These are phyloP conservation scores for Pteropus rufus DNA, from an alignment of 2,797 vertebrate species.

Conservation along the genomic window DNA sequence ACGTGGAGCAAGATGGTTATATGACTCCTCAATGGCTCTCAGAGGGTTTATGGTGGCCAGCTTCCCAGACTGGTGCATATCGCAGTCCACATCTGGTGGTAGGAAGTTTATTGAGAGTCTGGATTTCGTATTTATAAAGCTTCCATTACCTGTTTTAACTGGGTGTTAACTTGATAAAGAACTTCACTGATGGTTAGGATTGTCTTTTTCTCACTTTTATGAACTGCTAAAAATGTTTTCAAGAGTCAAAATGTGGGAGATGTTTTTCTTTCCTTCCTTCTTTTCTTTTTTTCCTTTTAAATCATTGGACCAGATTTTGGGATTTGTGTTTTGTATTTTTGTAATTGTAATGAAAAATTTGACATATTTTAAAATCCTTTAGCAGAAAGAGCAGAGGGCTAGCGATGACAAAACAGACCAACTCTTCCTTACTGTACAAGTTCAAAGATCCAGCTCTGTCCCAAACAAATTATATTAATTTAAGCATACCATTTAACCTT, in stretches of 20 bases:
- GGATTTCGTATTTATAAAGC: slow-evolving; percentile 69
- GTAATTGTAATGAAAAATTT: not conserved
- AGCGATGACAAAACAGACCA: not conserved
- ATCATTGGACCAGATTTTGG: not conserved
- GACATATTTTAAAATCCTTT: slow-evolving; percentile 9
- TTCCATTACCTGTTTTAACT: slow-evolving; percentile 75
- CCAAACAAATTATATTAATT: not conserved
- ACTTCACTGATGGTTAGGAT: slow-evolving; percentile 66
- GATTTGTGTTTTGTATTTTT: not conserved
- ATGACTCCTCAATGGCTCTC: slow-evolving; percentile 19
- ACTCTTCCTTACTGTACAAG: not conserved
- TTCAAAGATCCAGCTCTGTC: not conserved
- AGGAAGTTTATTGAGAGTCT: slow-evolving; percentile 73
- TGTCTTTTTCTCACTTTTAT: slow-evolving; percentile 77
- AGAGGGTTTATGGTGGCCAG: slow-evolving; percentile 60
- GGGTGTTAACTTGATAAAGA: slow-evolving; percentile 78
- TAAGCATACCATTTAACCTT: not conserved
- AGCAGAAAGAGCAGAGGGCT: not conserved
- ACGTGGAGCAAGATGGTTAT: not conserved
- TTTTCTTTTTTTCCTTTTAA: slow-evolving; percentile 28
- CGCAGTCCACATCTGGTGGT: slow-evolving; percentile 70
- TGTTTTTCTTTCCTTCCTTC: not conserved
- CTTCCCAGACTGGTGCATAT: slow-evolving; percentile 53
- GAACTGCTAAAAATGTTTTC: slow-evolving; percentile 74
- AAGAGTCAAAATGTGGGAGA: slow-evolving; percentile 52